phyloP scores from a whole-genome alignment of 2,113 vertebrate genomes.

The Nothocercus julius region DNA sequence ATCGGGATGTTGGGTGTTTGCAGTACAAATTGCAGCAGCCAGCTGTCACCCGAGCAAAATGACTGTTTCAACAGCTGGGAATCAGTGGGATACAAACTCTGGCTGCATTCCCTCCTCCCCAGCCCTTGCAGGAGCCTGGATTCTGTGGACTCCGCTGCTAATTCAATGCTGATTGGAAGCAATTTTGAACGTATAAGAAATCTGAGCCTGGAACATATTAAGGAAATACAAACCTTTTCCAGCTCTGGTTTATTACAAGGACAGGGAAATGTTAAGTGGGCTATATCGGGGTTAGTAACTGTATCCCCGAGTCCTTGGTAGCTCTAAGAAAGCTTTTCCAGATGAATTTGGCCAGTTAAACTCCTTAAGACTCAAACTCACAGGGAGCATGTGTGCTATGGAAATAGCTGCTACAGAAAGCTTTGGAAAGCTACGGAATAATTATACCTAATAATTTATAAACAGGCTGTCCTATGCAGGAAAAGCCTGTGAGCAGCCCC shows the following conservation, averaged over 20 bases:
- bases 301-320: not conserved
- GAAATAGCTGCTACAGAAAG: slow-evolving; percentile 4
- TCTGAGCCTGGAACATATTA: slow-evolving; percentile 58
- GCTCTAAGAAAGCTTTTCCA: slow-evolving; percentile 6
- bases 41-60: slow-evolving; percentile 55
- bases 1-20: not conserved
- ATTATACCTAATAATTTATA: slow-evolving; percentile 26
- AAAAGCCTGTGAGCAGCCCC: slow-evolving; percentile 12
- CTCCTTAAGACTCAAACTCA: not conserved
- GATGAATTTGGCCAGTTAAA: slow-evolving; percentile 37
- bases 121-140: slow-evolving; percentile 40
- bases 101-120: slow-evolving; percentile 17
- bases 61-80: slow-evolving; percentile 70
- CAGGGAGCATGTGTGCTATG: not conserved
- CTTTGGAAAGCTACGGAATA: not conserved
- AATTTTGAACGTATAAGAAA: slow-evolving; percentile 60
- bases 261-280: slow-evolving; percentile 42
- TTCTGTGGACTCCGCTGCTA: slow-evolving; percentile 66
- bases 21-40: slow-evolving; percentile 46
- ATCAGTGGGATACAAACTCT: slow-evolving; percentile 50
- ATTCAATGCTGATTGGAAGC: slow-evolving; percentile 67
- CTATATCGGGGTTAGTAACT: slow-evolving; percentile 32
- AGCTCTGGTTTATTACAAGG: slow-evolving; percentile 28
- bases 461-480: not conserved
- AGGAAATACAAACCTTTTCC: slow-evolving; percentile 60